These are phyloP conservation scores for Hirtodrosophila confusa DNA, from an alignment of 2,888 invertebrate genomes.

Conservation along the genomic window DNA sequence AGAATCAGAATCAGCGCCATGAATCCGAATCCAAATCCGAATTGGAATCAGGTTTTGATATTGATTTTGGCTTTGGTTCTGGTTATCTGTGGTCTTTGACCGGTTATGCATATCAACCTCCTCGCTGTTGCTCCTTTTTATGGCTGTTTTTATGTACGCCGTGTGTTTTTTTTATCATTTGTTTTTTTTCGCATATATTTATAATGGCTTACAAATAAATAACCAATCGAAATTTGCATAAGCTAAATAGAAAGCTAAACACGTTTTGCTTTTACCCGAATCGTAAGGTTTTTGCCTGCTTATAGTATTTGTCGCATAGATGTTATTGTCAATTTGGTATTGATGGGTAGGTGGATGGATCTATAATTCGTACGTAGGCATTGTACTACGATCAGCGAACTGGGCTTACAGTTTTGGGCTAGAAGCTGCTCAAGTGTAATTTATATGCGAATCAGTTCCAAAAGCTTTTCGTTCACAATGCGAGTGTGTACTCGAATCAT, in stretches of 20 bases:
- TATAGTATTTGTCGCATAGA: slow-evolving; percentile 15
- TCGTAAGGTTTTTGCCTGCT: slow-evolving; percentile 35
- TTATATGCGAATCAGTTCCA: slow-evolving; percentile 38
- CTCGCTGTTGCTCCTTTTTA: slow-evolving; percentile 60
- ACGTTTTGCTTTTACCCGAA: slow-evolving; percentile 77
- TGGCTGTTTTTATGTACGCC: slow-evolving; percentile 60
- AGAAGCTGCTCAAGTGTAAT: slow-evolving; percentile 10
- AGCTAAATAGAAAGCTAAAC: slow-evolving; percentile 79
- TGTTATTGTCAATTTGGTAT: slow-evolving; percentile 16
- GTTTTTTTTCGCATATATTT: slow-evolving; percentile 57
- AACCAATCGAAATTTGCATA: slow-evolving; percentile 72
- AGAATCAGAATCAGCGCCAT: slow-evolving; percentile 17
- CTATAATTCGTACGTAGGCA: slow-evolving; percentile 17
- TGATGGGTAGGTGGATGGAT: slow-evolving; percentile 29
- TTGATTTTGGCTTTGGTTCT: slow-evolving; percentile 48
- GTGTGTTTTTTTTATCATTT: slow-evolving; percentile 47
- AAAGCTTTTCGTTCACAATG: not conserved
- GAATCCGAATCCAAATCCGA: slow-evolving; percentile 28
- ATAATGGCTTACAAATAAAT: slow-evolving; percentile 68
- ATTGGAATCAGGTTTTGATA: slow-evolving; percentile 42
- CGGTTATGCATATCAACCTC: slow-evolving; percentile 71
- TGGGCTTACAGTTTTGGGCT: slow-evolving; percentile 6
- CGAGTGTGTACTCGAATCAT: slow-evolving; percentile 6
- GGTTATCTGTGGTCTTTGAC: slow-evolving; percentile 61
- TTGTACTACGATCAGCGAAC: not conserved